Conservation (phyloP, 2,888 invertebrate species). For the Meandrusa payeni region DNA sequence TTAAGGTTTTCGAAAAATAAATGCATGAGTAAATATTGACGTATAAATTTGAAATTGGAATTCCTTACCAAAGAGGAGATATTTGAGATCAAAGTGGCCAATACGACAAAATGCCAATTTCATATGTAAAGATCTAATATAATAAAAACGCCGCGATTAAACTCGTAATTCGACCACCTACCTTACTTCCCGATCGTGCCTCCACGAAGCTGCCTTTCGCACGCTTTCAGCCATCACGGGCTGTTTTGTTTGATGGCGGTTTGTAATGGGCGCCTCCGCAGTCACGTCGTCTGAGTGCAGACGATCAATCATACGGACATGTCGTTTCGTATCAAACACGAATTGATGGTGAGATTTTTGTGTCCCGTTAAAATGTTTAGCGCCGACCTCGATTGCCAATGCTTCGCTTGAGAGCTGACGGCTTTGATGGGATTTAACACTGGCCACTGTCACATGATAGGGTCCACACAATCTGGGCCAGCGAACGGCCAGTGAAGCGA, state of each 20-base stretch:
- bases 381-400: conserved; percentile 16
- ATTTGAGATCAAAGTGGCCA: no score
- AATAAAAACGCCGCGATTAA: neutral
- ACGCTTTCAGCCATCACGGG: conserved; percentile 27
- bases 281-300: conserved; percentile 37
- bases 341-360: conserved; percentile 27
- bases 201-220: conserved; percentile 29
- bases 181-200: conserved; percentile 6
- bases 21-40: no score
- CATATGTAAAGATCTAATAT: no score
- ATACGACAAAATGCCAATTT: no score
- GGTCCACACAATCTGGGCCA: no score
- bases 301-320: conserved; percentile 33
- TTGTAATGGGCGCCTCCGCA: conserved; percentile 33
- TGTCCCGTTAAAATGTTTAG: conserved; percentile 24
- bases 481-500: no score
- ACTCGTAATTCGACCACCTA: neutral
- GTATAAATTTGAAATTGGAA: no score
- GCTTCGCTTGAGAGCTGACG: no score
- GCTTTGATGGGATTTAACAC: no score
- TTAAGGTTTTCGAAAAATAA: no score
- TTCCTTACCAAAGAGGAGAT: no score
- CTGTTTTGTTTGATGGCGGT: conserved; percentile 32
- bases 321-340: conserved; percentile 26
- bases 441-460: no score